Evolutionary conservation across 2,888 invertebrate genomes (phyloP), one percentile per base, ranked within the genome.

Genomic region (Aelia acuminata): DNA sequence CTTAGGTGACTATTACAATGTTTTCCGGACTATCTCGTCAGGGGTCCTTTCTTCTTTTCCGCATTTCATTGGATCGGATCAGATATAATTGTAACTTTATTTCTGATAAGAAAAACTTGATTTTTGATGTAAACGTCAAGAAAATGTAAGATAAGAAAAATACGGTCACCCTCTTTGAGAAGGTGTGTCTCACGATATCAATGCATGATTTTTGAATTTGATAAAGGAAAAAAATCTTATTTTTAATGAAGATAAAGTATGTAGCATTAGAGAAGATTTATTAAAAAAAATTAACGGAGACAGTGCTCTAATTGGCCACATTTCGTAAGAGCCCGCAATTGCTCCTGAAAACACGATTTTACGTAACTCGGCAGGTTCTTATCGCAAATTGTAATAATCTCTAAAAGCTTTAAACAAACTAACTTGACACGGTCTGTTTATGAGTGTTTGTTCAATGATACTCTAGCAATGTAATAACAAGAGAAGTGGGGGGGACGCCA

Each of bases 391-490:
- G 43, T 80, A 43, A 80, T 80, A 47, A 80, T 80, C 80, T 80
- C 80, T 39, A n/a, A 80, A 43, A 80, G 39, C 80, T 80, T 15
- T 43, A n/a, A 80, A 43, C n/a, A 80, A 80, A 80, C 80, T 13
- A 80, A 80, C 80, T 80, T 43, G 80, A 80, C 80, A 80, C 43
- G 80, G 43, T 47, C 43, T 47, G n/a, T 80, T 80, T 80, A 80
- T 80, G 80, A 80, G 80, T 80, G 80, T 80, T 80, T 80, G 47
- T 47, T 80, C 43, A 80, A 70, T 70, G 63, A 70, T 70, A 70
- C 63, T 70, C 80, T 22, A 80, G n/a, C 43, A n/a, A 43, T n/a
- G 2, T 7, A 47, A 80, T 22, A 80, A 80, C 80, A 80, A 43
- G n/a, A 15, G 10, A 47, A 80, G 75, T 70, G 75, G 43, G 80